phyloP scores from a whole-genome alignment of 2,797 vertebrate species.

The Octomys mimax region DNA sequence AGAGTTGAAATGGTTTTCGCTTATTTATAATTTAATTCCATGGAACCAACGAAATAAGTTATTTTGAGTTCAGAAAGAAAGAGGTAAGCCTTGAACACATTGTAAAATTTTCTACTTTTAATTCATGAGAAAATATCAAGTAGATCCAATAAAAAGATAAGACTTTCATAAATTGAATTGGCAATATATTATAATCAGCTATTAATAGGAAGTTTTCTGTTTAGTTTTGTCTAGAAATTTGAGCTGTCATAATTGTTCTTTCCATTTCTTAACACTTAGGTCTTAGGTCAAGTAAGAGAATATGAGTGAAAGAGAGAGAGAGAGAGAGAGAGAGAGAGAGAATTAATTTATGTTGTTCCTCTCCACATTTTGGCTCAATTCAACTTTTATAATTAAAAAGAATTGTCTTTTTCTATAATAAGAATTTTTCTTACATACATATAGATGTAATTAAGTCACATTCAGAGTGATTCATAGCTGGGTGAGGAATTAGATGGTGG shows the following conservation, averaged over 20 bases:
- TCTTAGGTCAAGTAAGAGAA: neutral
- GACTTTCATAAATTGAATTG: neutral
- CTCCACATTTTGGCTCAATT: neutral
- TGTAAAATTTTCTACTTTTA: neutral
- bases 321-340: neutral
- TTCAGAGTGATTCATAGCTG: neutral
- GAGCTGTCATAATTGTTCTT: neutral
- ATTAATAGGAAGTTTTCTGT: neutral
- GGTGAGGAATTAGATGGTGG: neutral
- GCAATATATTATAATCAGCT: neutral
- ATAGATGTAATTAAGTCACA: neutral
- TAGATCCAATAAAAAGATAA: neutral
- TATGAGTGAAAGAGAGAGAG: neutral
- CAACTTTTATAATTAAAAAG: constrained; percentile 25
- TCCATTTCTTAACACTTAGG: neutral
- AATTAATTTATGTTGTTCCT: neutral
- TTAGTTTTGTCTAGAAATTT: constrained; percentile 2
- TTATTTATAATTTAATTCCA: neutral
- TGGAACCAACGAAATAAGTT: neutral
- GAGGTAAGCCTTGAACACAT: neutral
- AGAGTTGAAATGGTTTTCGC: neutral
- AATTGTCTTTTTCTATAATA: neutral
- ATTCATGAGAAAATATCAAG: neutral
- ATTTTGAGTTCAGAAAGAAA: neutral
- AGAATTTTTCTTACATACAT: neutral